These are phyloP conservation scores for Chelonoidis abingdonii DNA, from an alignment of 2,113 vertebrate genomes.

Conservation along the genomic window DNA sequence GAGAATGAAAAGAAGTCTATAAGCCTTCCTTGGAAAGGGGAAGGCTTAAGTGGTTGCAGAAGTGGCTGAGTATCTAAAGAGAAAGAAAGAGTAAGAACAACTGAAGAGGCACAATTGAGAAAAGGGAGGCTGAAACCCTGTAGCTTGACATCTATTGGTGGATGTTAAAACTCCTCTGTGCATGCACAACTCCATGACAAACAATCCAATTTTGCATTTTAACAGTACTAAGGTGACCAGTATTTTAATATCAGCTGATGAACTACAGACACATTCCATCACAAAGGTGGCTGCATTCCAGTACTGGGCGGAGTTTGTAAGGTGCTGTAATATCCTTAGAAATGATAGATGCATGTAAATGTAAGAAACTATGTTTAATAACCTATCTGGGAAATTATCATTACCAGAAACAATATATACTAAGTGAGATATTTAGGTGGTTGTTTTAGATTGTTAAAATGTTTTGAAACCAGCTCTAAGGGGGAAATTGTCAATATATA, in stretches of 20 bases:
- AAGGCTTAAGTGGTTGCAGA: background rate
- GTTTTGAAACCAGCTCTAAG: background rate
- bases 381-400: constrained; percentile 5
- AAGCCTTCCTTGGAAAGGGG: background rate
- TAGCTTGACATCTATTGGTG: constrained; percentile 35
- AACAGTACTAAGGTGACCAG: background rate
- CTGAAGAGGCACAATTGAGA: background rate
- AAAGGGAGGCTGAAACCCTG: background rate
- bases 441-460: background rate
- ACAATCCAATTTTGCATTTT: constrained; percentile 20
- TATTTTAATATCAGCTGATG: constrained; percentile 15
- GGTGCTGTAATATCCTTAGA: background rate
- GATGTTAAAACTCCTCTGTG: background rate
- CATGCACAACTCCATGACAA: background rate
- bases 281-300: background rate
- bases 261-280: constrained; percentile 8
- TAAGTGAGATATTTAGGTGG: constrained; percentile 30
- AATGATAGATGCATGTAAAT: background rate
- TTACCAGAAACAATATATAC: constrained; percentile 4
- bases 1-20: background rate
- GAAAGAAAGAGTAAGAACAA: background rate
- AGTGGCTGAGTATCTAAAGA: background rate
- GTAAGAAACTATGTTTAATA: constrained; percentile 10
- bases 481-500: background rate
- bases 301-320: background rate